Percentiles rank a stretch among this genome's conserved stretches.
These are phyloP conservation scores for Apodemus speciosus DNA, from an alignment of 2,113 vertebrate genomes.

Conservation along the genomic window DNA sequence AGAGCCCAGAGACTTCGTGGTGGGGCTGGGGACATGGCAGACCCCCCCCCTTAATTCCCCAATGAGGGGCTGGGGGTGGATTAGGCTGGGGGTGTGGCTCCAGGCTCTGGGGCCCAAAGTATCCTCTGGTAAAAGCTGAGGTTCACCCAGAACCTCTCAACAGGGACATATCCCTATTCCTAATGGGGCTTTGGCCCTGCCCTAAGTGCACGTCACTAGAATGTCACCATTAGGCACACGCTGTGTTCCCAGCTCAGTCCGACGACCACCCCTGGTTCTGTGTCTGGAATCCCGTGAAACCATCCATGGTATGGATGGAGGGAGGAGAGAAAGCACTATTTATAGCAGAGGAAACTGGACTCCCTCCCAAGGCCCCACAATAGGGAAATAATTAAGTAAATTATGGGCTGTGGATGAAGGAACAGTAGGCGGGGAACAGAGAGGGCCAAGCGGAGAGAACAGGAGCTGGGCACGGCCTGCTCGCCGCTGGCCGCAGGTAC, in stretches of 20 bases:
- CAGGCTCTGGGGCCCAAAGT: not conserved
- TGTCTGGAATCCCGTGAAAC: constrained; percentile 20
- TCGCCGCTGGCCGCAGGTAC: not conserved
- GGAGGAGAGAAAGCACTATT: not conserved
- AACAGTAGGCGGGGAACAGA: not conserved
- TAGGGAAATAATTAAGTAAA: constrained; percentile 34
- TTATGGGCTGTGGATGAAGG: not conserved
- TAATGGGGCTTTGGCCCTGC: not conserved
- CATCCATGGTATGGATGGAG: not conserved
- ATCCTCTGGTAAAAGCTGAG: not conserved
- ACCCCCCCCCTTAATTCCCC: not conserved
- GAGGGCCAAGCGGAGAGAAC: not conserved
- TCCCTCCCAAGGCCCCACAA: not conserved
- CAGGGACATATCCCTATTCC: not conserved
- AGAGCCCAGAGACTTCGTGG: not conserved
- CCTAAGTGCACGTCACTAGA: not conserved
- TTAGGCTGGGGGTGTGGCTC: not conserved
- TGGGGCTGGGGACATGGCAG: not conserved
- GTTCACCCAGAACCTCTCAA: not conserved
- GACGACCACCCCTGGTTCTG: not conserved
- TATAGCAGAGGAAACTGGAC: constrained; percentile 31
- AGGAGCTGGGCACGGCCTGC: rapidly evolving
- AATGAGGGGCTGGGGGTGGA: not conserved
- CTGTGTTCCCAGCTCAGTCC: too few species aligned
- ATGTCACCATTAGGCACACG: too few species aligned